phyloP scores from a whole-genome alignment of 2,888 invertebrate genomes.

The Cotesia congregata region DNA sequence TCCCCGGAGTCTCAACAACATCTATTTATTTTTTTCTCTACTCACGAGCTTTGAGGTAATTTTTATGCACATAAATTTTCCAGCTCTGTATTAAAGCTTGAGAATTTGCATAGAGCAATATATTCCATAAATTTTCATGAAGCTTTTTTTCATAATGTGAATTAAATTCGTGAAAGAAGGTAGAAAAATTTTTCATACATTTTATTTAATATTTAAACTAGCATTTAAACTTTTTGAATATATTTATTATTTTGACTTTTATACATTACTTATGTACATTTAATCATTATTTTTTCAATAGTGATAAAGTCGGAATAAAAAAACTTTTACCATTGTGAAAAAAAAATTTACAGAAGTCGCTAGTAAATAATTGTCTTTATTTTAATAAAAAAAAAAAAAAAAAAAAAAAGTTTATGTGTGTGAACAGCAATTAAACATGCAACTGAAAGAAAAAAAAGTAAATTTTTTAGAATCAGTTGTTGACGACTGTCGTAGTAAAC shows the following conservation, averaged over 20 bases:
- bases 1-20: slow-evolving; percentile 28
- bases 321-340: no score
- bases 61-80: slow-evolving; percentile 54
- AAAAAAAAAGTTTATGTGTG: no score
- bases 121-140: slow-evolving; percentile 51
- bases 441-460: no score
- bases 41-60: slow-evolving; percentile 47
- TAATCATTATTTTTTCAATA: not conserved
- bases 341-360: no score
- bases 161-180: slow-evolving; percentile 36
- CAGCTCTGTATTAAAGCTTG: slow-evolving; percentile 39
- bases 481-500: not conserved
- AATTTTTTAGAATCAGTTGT: no score
- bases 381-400: no score
- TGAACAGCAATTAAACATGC: no score
- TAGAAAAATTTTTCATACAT: slow-evolving; percentile 32
- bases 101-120: slow-evolving; percentile 49
- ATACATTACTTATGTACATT: not conserved
- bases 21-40: slow-evolving; percentile 34
- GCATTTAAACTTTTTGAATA: not conserved
- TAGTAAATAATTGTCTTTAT: no score
- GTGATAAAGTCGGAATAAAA: not conserved
- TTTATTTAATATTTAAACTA: not conserved
- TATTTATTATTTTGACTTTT: not conserved
- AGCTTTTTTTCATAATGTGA: slow-evolving; percentile 39